Conservation (phyloP, 64 coral and sea anemone genomes). For the Astreopora myriophthalma region DNA sequence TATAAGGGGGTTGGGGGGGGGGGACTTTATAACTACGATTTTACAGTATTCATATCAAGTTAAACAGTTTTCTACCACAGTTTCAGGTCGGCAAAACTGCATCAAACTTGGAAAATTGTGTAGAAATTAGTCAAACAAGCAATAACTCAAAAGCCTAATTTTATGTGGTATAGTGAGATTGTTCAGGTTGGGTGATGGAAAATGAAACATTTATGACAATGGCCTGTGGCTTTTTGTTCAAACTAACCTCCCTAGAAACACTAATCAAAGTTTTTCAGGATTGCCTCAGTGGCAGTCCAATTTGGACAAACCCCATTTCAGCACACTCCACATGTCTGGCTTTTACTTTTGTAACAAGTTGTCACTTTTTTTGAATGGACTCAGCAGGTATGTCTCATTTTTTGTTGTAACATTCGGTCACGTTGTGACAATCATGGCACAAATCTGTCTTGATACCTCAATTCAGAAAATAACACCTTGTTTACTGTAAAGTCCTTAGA, state of each 20-base stretch:
- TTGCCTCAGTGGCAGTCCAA: neutral
- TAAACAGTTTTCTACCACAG: no score
- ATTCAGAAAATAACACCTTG: neutral
- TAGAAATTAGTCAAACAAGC: no score
- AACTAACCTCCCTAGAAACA: neutral
- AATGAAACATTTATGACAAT: neutral
- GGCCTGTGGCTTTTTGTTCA: neutral
- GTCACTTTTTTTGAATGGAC: conserved; percentile 32
- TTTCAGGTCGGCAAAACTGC: no score
- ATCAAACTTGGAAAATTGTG: no score
- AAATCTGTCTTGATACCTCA: neutral
- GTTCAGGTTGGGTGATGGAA: no score
- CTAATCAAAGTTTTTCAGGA: neutral
- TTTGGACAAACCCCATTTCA: neutral
- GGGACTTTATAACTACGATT: no score
- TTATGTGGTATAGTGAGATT: no score
- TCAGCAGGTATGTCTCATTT: conserved; percentile 29
- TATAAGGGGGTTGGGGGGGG: no score
- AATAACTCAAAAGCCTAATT: no score
- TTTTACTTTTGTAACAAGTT: conserved; percentile 18
- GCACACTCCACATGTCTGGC: neutral
- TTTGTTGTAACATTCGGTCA: neutral
- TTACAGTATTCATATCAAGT: no score
- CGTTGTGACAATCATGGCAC: neutral
- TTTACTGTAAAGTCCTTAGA: neutral